These are phyloP conservation scores for Nothoprocta pentlandii DNA, from an alignment of 2,113 vertebrate species.

Conservation along the genomic window DNA sequence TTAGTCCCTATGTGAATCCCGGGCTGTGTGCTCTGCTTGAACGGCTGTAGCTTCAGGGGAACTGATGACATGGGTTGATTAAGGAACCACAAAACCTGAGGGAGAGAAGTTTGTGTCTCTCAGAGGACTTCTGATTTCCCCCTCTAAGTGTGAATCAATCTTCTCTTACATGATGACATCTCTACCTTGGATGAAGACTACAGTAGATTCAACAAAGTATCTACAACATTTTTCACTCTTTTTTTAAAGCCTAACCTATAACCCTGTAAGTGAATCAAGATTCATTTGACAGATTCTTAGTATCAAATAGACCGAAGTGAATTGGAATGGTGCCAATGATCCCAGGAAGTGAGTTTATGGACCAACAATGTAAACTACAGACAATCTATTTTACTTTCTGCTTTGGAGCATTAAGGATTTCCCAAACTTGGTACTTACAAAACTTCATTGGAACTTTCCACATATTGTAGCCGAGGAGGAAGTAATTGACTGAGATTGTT, in stretches of 20 bases:
- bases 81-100: background rate
- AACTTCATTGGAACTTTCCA: background rate
- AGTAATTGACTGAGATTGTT: background rate
- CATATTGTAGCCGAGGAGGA: background rate
- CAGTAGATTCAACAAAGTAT: background rate
- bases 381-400: background rate
- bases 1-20: fast-evolving
- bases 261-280: background rate
- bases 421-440: background rate
- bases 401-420: background rate
- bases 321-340: background rate
- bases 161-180: background rate
- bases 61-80: fast-evolving
- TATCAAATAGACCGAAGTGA: background rate
- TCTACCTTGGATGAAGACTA: background rate
- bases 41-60: background rate
- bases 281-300: background rate
- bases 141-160: background rate
- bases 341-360: background rate
- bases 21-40: background rate
- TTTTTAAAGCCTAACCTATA: background rate
- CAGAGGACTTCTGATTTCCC: background rate
- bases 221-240: background rate
- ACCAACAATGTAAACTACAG: background rate
- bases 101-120: background rate